Conservation (phyloP, 2,797 vertebrate species). For the Zenarchopterus dispar region DNA sequence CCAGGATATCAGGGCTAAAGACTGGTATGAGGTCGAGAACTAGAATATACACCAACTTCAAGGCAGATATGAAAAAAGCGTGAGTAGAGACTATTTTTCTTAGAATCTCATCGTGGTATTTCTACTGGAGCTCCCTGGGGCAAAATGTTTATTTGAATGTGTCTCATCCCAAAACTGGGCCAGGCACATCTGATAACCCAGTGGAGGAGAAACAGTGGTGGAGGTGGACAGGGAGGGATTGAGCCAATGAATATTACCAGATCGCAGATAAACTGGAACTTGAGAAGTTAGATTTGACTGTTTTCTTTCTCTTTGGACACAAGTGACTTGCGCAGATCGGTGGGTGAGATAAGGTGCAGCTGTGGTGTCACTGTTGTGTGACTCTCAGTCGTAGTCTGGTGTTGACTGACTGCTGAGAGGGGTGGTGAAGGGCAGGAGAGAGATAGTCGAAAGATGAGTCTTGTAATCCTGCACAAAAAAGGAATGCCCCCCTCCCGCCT, state of each 20-base stretch:
- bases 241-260: constrained; percentile 36
- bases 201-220: constrained; percentile 48
- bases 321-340: constrained; percentile 48
- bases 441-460: constrained; percentile 48
- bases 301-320: constrained; percentile 39
- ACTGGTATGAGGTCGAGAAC: constrained; percentile 18
- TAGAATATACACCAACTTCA: constrained; percentile 63
- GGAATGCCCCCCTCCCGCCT: constrained; percentile 51
- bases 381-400: constrained; percentile 15
- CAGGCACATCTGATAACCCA: constrained; percentile 71
- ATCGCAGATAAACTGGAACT: constrained; percentile 63
- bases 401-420: constrained; percentile 50
- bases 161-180: constrained; percentile 65
- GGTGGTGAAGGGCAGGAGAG: constrained; percentile 36
- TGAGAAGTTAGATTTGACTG: constrained; percentile 33
- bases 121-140: constrained; percentile 47
- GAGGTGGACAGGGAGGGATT: constrained; percentile 38
- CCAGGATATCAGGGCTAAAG: constrained; percentile 22
- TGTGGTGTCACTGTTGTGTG: constrained; percentile 29
- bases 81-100: constrained; percentile 60
- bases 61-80: constrained; percentile 43
- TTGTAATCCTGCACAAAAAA: constrained; percentile 46
- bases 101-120: constrained; percentile 48
- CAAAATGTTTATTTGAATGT: constrained; percentile 69
- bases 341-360: constrained; percentile 37